Conservation (phyloP, 2,113 vertebrate species). For the Crotalus helleri region DNA sequence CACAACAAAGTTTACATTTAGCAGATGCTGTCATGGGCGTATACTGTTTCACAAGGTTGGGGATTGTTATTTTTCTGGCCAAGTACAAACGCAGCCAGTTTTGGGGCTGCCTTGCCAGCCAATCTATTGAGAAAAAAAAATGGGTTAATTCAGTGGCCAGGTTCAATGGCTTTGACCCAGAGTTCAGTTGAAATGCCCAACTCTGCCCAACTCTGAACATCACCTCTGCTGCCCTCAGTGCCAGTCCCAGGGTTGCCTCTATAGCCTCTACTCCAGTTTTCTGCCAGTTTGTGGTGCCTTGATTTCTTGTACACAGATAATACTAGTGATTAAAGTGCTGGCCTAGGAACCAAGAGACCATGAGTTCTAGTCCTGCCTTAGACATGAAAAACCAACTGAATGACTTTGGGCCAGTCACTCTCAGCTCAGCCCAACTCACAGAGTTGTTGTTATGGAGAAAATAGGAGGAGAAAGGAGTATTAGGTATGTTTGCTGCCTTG, state of each 20-base stretch:
- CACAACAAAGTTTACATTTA: neutral
- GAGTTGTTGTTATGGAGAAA: neutral
- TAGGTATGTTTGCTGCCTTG: neutral
- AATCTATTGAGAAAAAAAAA: neutral
- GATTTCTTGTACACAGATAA: neutral
- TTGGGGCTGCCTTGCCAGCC: neutral
- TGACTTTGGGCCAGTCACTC: neutral
- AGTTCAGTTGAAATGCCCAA: neutral
- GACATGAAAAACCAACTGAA: neutral
- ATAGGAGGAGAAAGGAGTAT: neutral
- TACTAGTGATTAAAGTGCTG: neutral
- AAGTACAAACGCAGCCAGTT: neutral
- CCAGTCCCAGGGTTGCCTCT: neutral
- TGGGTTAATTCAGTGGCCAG: neutral
- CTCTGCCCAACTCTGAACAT: neutral
- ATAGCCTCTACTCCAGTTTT: neutral
- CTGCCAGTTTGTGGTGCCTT: neutral
- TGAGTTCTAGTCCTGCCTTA: neutral
- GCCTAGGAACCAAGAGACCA: too few relatives aligned
- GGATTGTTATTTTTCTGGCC: neutral
- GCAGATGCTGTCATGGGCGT: neutral
- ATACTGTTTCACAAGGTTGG: neutral
- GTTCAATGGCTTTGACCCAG: neutral
- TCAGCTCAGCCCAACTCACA: neutral
- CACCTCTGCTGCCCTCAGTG: neutral